Evolutionary conservation across 1,140 invertebrate species (phyloP), one percentile per base, ranked within the genome.

Genomic region (Druon quercuslanigerum): DNA sequence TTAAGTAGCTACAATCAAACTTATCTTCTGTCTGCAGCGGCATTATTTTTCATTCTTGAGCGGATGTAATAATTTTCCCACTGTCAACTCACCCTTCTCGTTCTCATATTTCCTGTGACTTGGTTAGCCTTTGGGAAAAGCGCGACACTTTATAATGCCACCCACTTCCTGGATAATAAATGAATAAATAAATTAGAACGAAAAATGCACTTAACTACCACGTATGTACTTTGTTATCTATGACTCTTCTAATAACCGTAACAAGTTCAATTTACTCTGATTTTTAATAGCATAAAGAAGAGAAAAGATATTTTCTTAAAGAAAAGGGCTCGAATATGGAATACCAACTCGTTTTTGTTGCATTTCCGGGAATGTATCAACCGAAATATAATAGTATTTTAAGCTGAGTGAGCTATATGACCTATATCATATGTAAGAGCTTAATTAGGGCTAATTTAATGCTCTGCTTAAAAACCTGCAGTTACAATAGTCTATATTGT

Each of bases 1-100:
- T n/a, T n/a, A n/a, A n/a, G n/a, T n/a, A n/a, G n/a, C n/a, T n/a
- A n/a, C n/a, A 66, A 20, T 40, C 57, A 66, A 25, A 66, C 57
- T 66, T 66, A 66, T 66, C 57, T 66, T 66, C 57, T 33, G 57
- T 14, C 25, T 40, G 57, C 57, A 66, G 57, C 40, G 57, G 57
- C 57, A 66, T 66, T 66, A 66, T 66, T 66, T 66, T 66, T 66
- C 57, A 66, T 66, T 40, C 57, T 66, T 66, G 57, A 66, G 25
- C 25, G 57, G 25, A 46, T 40, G 57, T 66, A 66, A 66, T 66
- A 66, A 66, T 33, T 66, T 66, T 66, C n/a, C 57, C 57, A 66
- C 57, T 33, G 57, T 66, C 57, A 66, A 66, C 25, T 33, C 40
- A 16, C 25, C 16, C 40, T 14, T 33, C 57, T 14, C 57, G 1